Conservation (phyloP, 53 echinoderm and acorn worm genomes). For the Temnopleurus reevesii region DNA sequence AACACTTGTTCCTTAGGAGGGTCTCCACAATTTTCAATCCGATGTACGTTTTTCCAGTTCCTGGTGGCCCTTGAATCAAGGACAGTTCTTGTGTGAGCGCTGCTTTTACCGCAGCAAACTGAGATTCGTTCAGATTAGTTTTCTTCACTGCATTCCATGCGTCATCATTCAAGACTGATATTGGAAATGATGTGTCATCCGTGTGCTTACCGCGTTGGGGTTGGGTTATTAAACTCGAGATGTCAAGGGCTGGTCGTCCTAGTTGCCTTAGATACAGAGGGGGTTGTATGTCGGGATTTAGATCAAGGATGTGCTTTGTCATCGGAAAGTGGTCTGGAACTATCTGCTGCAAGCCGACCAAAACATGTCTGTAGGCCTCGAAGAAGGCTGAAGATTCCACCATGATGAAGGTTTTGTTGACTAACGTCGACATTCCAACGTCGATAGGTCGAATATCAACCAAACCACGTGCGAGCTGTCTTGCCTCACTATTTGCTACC, state of each 20-base stretch:
- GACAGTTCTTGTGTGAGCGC: constrained; percentile 88
- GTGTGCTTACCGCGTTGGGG: neutral
- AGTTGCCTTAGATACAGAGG: constrained; percentile 66
- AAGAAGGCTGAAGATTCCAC: constrained; percentile 93
- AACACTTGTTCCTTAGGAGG: constrained; percentile 70
- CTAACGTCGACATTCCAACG: neutral
- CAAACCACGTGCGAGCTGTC: constrained; percentile 59
- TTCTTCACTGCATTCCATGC: constrained; percentile 65
- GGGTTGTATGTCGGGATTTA: constrained; percentile 49
- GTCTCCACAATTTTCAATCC: constrained; percentile 87
- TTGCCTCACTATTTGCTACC: constrained; percentile 73
- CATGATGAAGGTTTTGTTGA: constrained; percentile 70
- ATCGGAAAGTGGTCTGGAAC: constrained; percentile 63
- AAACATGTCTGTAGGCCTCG: constrained; percentile 87
- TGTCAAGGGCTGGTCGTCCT: constrained; percentile 31
- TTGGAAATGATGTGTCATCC: neutral
- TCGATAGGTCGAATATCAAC: constrained; percentile 48
- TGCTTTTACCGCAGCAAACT: constrained; percentile 74
- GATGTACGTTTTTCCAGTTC: constrained; percentile 94
- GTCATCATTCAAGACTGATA: constrained; percentile 1
- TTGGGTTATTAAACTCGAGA: constrained; percentile 39
- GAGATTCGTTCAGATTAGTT: constrained; percentile 73
- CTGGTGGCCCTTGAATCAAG: constrained; percentile 93
- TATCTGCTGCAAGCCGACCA: constrained; percentile 73
- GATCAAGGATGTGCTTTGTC: constrained; percentile 70